Evolutionary conservation across 2,888 invertebrate genomes (phyloP), one percentile per base, ranked within the genome.

Genomic region (Alloplasta piceator): DNA sequence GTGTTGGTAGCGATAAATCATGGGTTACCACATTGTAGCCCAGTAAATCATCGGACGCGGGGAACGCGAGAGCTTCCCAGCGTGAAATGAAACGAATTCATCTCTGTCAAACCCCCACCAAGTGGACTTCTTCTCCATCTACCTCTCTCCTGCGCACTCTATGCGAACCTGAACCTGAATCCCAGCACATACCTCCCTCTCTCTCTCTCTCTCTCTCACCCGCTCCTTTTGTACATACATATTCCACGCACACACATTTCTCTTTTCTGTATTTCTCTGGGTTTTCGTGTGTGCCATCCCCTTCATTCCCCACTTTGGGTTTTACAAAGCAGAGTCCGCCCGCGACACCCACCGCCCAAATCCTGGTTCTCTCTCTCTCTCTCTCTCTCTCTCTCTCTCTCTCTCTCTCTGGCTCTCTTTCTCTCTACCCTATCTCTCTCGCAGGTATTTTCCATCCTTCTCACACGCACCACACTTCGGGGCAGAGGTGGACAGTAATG

Each of bases 1-100:
- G 93, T 93, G 94, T 94, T 93, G 94, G 93, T 93, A 92, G 92
- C 93, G 89, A 94, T 94, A 94, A 94, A 94, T 94, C 94, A 94
- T 94, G 94, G 94, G 94, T 94, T 94, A 94, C 94, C 94, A 94
- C 94, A 94, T 94, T 94, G 94, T 94, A 94, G 94, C 94, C 93
- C 94, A 93, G 94, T 94, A 94, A 94, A 94, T 94, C 94, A 94
- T 94, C 93, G 92, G 92, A 92, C 91, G 91, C 91, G 90, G 92
- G 91, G 92, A 91, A 90, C 90, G 92, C 90, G 92, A 92, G 92
- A 92, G 92, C 92, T 91, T 92, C 91, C 91, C 91, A 92, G 92
- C 92, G 92, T 92, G 92, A 92, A 92, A 92, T 92, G 92, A 92
- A 92, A 92, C 92, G 92, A 92, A 92, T 92, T 92, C 92, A 92